Conservation (phyloP, 2,797 vertebrate species). For the Neosalanx taihuensis region DNA sequence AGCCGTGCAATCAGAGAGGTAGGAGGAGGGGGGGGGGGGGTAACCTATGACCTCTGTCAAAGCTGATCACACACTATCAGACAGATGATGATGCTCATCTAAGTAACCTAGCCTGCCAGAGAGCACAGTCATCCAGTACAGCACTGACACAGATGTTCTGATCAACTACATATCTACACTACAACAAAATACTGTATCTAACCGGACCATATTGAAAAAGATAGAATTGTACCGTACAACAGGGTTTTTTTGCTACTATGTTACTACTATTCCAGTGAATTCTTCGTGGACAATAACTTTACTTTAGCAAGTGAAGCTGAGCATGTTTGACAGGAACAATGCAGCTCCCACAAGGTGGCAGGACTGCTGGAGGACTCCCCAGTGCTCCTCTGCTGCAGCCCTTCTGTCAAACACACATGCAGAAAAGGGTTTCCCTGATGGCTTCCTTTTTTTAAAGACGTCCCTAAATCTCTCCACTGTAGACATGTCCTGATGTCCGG, state of each 20-base stretch:
- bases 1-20: slow-evolving; percentile 72
- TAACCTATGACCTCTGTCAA: slow-evolving; percentile 69
- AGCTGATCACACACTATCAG: slow-evolving; percentile 62
- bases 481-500: slow-evolving; percentile 24
- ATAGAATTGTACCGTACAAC: not conserved
- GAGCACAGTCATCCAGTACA: slow-evolving; percentile 26
- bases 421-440: not conserved
- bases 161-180: not conserved
- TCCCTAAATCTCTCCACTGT: not conserved
- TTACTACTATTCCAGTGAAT: not conserved
- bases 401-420: not conserved
- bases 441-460: not conserved
- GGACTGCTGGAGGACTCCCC: slow-evolving; percentile 13
- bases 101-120: slow-evolving; percentile 38
- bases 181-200: slow-evolving; percentile 10
- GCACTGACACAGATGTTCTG: not conserved
- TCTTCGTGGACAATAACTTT: not conserved
- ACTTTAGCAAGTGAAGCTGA: not conserved
- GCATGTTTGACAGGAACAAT: slow-evolving; percentile 10
- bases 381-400: not conserved
- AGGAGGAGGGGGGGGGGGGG: slow-evolving; percentile 48
- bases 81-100: slow-evolving; percentile 43
- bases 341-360: slow-evolving; percentile 51
- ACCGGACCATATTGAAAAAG: not conserved
- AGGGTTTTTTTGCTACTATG: not conserved